Base-by-base conservation (phyloP, 2,797 vertebrate genomes). In the Malurus splendens region DNA sequence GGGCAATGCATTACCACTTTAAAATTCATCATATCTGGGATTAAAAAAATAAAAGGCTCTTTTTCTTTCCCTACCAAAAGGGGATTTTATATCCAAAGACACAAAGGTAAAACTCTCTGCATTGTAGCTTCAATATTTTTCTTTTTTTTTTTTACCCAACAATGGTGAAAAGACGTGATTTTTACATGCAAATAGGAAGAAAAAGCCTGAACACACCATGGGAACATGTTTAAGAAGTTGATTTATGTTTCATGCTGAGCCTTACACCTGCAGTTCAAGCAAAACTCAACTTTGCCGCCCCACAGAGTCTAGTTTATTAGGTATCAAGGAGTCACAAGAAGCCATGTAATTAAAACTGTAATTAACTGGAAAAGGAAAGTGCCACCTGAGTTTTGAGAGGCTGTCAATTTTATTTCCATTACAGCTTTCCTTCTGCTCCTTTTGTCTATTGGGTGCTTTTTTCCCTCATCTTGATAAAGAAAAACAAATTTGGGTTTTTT, bases 251-350 rank as follows among this genome's bases (percentile, higher is more conserved):
- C 96, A 94, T 89, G 96, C 97, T 96, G 95, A 96, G 96, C 93
- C 94, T 97, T 97, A 97, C 97, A 98, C 97, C 97, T 98, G 97
- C 97, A 98, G 97, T 97, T 98, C 97, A 97, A 97, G 97, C 94
- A 97, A 97, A 97, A 97, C 96, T 96, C 96, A 97, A 97, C 96
- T 97, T 97, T 96, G 97, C 97, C 95, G 89, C 96, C 97, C 97
- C 97, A 97, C 96, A 97, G 97, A 97, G 97, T 95, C 96, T 97
- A 96, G 95, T 97, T 98, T 98, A 98, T 97, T 98, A 98, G 97
- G 96, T 98, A 97, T 96, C 97, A 97, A 98, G 97, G 97, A 97
- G 97, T 97, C 95, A 96, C 97, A 97, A 97, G 97, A 98, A 98
- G 97, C 97, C 95, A 86, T 96, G 97, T 97, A 98, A 98, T 98